phyloP scores from a whole-genome alignment of 2,113 vertebrate genomes.

The Tor tambroides region DNA sequence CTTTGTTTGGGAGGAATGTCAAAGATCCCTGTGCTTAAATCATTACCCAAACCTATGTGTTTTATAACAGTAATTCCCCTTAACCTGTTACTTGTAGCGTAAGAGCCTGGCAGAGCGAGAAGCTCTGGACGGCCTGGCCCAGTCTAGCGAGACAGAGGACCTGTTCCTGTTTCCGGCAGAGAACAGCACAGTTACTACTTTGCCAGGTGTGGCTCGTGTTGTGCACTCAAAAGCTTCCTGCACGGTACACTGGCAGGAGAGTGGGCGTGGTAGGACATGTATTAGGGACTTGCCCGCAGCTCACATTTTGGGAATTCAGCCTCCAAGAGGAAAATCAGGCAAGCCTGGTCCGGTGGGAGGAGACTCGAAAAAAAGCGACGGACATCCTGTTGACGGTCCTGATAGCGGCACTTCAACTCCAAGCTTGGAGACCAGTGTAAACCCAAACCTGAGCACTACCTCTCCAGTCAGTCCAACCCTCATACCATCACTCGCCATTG shows the following conservation, averaged over 20 bases:
- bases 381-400: conserved; percentile 65
- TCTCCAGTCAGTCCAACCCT: conserved; percentile 21
- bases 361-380: conserved; percentile 59
- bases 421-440: conserved; percentile 60
- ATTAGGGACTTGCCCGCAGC: conserved; percentile 87
- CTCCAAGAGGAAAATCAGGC: conserved; percentile 65
- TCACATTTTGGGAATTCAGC: conserved; percentile 93
- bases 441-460: conserved; percentile 35
- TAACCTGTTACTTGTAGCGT: conserved; percentile 76
- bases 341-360: conserved; percentile 72
- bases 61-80: conserved; percentile 64
- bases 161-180: conserved; percentile 92
- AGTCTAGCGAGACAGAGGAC: conserved; percentile 77
- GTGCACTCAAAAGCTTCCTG: conserved; percentile 98
- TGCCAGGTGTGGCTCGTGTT: conserved; percentile 93
- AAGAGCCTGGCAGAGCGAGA: conserved; percentile 86
- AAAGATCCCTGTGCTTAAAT: background rate
- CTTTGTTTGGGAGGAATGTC: background rate
- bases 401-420: conserved; percentile 56
- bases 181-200: conserved; percentile 83
- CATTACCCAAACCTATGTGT: background rate
- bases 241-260: conserved; percentile 97
- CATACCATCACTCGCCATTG: background rate
- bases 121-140: conserved; percentile 76
- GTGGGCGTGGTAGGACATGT: conserved; percentile 85